Conservation (phyloP, 2,797 vertebrate genomes). For the Rousettus madagascariensis region DNA sequence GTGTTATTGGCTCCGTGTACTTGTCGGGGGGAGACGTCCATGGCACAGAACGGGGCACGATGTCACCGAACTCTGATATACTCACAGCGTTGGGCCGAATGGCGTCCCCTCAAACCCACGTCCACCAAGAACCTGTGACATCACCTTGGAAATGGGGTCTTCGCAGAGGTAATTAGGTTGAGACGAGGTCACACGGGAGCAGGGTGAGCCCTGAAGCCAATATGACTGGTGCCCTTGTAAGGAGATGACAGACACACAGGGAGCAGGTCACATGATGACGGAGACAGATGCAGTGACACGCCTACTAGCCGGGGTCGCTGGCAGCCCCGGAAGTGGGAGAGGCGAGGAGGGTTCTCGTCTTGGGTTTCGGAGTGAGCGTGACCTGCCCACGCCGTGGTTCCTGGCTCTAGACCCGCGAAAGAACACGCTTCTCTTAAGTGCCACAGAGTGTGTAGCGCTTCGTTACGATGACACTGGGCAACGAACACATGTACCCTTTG, state of each 20-base stretch:
- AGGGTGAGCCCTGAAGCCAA: neutral
- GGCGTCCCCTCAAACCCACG: neutral
- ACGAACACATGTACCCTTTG: neutral
- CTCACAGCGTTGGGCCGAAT: neutral
- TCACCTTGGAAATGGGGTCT: neutral
- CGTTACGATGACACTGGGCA: neutral
- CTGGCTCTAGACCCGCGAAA: neutral
- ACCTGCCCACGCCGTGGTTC: neutral
- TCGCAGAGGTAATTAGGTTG: neutral
- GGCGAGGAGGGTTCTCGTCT: no score
- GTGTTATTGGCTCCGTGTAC: no score
- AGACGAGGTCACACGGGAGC: neutral
- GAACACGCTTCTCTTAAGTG: neutral
- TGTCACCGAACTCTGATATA: accelerated
- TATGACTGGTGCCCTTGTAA: no score
- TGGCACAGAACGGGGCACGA: accelerated
- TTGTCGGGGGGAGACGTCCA: accelerated
- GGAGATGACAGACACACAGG: neutral
- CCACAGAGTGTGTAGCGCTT: neutral
- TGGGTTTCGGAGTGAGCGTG: neutral
- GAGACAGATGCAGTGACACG: accelerated
- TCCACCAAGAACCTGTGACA: neutral
- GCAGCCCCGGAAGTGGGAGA: no score
- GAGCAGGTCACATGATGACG: no score
- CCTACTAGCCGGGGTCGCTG: neutral